Percentiles rank a stretch among this genome's conserved stretches.
These are phyloP conservation scores for Doryteuthis pealeii DNA, from an alignment of 1,140 invertebrate genomes.

Conservation along the genomic window DNA sequence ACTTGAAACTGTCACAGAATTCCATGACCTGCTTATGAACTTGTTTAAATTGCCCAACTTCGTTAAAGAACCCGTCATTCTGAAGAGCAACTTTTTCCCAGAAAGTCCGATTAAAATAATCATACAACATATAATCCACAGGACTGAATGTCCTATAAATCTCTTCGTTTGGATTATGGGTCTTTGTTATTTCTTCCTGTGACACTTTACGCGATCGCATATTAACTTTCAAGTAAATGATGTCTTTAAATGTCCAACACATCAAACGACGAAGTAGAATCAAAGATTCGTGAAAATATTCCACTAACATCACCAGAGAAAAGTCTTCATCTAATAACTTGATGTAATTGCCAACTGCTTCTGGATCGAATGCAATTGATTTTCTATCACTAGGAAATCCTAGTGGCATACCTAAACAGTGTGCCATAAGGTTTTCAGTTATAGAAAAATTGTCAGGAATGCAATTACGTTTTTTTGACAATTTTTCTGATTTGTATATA, in stretches of 20 bases:
- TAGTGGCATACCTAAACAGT: slow-evolving; percentile 48
- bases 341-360: slow-evolving; percentile 37
- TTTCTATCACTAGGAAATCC: slow-evolving; percentile 42
- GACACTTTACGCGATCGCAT: slow-evolving; percentile 10
- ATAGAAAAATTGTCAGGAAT: slow-evolving; percentile 52
- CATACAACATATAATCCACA: slow-evolving; percentile 47
- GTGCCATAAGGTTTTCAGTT: slow-evolving; percentile 48
- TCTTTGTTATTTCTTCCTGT: slow-evolving; percentile 21
- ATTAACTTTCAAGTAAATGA: slow-evolving; percentile 40
- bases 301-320: slow-evolving; percentile 64
- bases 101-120: slow-evolving; percentile 50
- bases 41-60: slow-evolving; percentile 37
- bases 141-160: slow-evolving; percentile 38
- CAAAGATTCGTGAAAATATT: slow-evolving; percentile 65
- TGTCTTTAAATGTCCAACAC: slow-evolving; percentile 61
- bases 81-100: slow-evolving; percentile 43
- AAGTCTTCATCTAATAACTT: slow-evolving; percentile 51
- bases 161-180: slow-evolving; percentile 14
- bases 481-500: slow-evolving; percentile 39
- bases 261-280: slow-evolving; percentile 63
- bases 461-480: slow-evolving; percentile 34
- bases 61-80: slow-evolving; percentile 37
- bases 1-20: slow-evolving; percentile 33
- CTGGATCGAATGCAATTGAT: slow-evolving; percentile 29
- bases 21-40: slow-evolving; percentile 29